phyloP scores from a whole-genome alignment of 1,140 invertebrate genomes.

The Meteorus sp. region DNA sequence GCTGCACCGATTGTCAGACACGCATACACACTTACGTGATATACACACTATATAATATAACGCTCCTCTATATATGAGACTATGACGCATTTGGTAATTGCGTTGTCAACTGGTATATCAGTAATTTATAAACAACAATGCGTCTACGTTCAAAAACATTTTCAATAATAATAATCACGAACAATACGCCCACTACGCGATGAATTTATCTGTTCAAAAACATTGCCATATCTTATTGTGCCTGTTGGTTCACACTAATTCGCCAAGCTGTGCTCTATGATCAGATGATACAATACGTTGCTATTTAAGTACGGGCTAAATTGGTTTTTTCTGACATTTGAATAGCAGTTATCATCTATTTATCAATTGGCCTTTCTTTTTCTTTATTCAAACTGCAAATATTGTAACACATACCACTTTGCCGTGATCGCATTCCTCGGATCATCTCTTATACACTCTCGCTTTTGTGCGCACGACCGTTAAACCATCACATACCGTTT shows the following conservation, averaged over 20 bases:
- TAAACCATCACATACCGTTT: background rate
- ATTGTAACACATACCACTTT: constrained; percentile 10
- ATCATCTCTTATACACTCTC: constrained; percentile 7
- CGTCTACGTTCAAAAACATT: constrained; percentile 28
- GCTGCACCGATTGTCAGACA: constrained; percentile 24
- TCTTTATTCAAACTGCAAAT: background rate
- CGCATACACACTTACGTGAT: constrained; percentile 15
- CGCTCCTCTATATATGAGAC: constrained; percentile 3
- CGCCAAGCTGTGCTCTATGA: background rate
- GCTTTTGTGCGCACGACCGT: constrained; percentile 7
- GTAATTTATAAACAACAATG: constrained; percentile 16
- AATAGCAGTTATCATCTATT: background rate
- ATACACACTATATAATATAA: constrained; percentile 8
- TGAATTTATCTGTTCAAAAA: background rate
- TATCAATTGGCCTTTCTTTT: background rate
- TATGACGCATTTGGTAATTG: constrained; percentile 24
- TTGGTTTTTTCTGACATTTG: constrained; percentile 7
- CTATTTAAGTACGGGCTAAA: background rate
- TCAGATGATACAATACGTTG: background rate
- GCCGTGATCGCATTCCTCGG: constrained; percentile 15
- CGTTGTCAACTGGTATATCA: background rate
- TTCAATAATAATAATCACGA: background rate
- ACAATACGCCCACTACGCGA: background rate
- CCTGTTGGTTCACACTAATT: too few species aligned
- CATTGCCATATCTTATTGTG: too few species aligned